Conservation (phyloP, 2,888 invertebrate species). For the Ommatoiulus sabulosus region DNA sequence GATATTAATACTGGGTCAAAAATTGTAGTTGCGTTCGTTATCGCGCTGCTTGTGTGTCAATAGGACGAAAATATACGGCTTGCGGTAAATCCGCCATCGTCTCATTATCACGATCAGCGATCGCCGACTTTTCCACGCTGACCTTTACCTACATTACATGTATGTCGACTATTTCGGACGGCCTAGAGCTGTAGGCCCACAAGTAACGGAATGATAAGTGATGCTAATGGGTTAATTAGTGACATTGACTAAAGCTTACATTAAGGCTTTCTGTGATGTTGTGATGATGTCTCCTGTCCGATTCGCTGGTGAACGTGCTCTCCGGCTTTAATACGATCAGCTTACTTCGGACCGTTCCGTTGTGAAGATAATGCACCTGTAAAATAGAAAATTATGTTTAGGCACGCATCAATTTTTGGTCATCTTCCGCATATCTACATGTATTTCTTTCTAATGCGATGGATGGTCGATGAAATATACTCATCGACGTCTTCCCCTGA, state of each 20-base stretch:
- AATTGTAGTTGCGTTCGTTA: not conserved
- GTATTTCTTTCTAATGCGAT: no score
- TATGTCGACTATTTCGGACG: not conserved
- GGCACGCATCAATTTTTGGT: not conserved
- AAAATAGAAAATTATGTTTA: not conserved
- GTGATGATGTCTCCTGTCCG: constrained; percentile 50
- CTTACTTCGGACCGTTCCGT: constrained; percentile 52
- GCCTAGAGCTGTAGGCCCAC: constrained; percentile 22
- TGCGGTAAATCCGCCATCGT: not conserved
- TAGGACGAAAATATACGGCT: not conserved
- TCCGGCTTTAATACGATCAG: constrained; percentile 55
- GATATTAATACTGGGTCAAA: constrained; percentile 19
- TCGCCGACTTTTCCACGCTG: not conserved
- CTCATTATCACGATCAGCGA: not conserved
- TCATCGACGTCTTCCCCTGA: not conserved
- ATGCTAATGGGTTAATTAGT: not conserved
- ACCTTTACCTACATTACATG: not conserved
- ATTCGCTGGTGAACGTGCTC: constrained; percentile 52
- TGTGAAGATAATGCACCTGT: constrained; percentile 56
- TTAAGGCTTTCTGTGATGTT: constrained; percentile 6
- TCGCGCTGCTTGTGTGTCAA: constrained; percentile 3
- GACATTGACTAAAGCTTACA: not conserved
- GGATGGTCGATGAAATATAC: no score
- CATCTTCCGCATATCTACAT: not conserved
- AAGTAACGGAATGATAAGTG: no score